These are phyloP conservation scores for Scatophagus argus DNA, from an alignment of 2,113 vertebrate species.

Conservation along the genomic window DNA sequence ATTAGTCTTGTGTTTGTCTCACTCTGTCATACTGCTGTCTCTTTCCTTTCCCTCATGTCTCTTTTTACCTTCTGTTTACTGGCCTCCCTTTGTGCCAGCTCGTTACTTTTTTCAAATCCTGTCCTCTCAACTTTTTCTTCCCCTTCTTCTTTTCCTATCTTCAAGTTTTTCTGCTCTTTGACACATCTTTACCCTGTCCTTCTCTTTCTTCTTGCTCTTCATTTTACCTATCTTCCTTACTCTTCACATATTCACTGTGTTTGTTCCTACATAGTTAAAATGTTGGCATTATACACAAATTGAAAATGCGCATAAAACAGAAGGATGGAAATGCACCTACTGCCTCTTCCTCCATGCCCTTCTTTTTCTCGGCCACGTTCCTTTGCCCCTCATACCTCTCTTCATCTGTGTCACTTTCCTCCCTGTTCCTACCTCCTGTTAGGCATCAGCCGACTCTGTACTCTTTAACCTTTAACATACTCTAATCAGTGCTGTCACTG, in stretches of 20 bases:
- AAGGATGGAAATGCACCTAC: background rate
- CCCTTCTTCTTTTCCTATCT: background rate
- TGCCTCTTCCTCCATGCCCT: background rate
- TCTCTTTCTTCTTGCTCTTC: background rate
- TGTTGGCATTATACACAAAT: too few relatives aligned
- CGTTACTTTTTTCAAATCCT: background rate
- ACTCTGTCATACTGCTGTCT: background rate
- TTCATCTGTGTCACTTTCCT: background rate
- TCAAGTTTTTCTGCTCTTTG: rapidly evolving
- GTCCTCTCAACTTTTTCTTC: background rate
- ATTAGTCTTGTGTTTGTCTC: too few relatives aligned
- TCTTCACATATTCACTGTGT: too few relatives aligned
- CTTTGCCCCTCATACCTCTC: background rate
- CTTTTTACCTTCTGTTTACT: background rate
- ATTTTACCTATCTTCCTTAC: background rate
- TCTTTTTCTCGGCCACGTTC: background rate
- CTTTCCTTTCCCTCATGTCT: background rate
- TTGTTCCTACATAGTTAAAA: background rate
- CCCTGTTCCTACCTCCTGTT: background rate
- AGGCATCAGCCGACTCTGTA: background rate
- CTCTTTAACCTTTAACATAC: too few relatives aligned
- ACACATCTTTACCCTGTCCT: background rate
- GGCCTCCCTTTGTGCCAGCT: background rate
- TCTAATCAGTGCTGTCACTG: background rate
- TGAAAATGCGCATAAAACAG: too few relatives aligned